Conservation (phyloP, 2,113 vertebrate species). For the Protobothrops mucrosquamatus region DNA sequence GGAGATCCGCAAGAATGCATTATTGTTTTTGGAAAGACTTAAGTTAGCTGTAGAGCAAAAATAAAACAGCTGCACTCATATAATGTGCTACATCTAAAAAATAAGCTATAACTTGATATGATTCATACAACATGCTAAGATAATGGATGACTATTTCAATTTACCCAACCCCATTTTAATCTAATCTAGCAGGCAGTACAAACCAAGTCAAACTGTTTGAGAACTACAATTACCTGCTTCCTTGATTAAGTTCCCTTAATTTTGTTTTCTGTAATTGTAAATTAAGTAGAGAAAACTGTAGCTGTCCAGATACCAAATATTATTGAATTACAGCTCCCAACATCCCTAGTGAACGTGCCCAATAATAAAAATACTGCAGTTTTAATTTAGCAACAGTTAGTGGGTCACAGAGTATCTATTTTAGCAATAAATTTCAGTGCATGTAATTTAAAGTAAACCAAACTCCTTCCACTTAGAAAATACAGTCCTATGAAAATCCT, state of each 20-base stretch:
- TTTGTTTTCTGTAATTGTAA: neutral
- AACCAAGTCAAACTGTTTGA: neutral
- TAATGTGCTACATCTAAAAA: neutral
- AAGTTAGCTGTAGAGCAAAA: neutral
- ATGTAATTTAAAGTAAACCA: neutral
- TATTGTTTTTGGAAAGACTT: neutral
- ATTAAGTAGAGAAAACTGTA: neutral
- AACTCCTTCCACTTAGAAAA: neutral
- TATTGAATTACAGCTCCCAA: neutral
- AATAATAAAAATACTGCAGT: neutral
- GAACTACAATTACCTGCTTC: neutral
- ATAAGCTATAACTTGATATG: neutral
- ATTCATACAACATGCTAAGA: neutral
- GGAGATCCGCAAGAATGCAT: too few species aligned
- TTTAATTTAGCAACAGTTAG: neutral
- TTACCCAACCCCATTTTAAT: neutral
- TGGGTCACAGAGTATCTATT: neutral
- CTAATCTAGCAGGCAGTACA: neutral
- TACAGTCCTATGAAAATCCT: neutral
- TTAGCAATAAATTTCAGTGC: neutral
- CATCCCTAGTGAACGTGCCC: neutral
- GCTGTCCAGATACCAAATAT: neutral
- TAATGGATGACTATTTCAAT: neutral
- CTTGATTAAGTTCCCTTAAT: neutral
- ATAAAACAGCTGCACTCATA: neutral